A percentile compares a stretch with the other conserved stretches of the same genome.
Evolutionary conservation across 2,113 vertebrate genomes (phyloP).

Genomic region (Thinocorus orbignyianus): DNA sequence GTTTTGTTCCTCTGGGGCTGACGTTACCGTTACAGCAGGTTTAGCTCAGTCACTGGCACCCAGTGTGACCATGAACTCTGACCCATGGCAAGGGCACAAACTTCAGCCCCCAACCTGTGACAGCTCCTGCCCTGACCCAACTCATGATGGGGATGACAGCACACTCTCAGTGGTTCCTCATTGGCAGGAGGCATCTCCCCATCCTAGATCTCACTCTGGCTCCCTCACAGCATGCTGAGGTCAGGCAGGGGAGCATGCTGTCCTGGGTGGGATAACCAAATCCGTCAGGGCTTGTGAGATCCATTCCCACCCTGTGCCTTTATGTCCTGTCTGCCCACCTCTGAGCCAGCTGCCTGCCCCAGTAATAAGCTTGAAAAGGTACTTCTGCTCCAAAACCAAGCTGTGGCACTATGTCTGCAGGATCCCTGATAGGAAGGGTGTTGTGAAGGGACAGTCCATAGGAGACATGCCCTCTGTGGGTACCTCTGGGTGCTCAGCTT

Average conservation of each 20-base stretch:
- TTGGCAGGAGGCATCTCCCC: neutral
- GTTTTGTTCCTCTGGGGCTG: rapidly evolving
- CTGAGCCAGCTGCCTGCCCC: neutral
- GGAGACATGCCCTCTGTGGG: too few relatives aligned
- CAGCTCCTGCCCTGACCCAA: neutral
- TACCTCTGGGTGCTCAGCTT: neutral
- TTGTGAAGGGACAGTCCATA: rapidly evolving
- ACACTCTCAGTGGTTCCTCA: rapidly evolving
- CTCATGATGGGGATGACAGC: rapidly evolving
- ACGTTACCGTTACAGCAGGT: neutral
- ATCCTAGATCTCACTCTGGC: rapidly evolving
- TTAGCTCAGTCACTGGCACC: neutral
- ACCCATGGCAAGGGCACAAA: rapidly evolving
- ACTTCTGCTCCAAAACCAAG: rapidly evolving
- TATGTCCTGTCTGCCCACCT: neutral
- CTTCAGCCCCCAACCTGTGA: rapidly evolving
- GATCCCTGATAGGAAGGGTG: neutral
- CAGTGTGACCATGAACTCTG: rapidly evolving
- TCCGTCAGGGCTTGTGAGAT: rapidly evolving
- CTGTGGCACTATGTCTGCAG: neutral
- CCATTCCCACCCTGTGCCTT: neutral
- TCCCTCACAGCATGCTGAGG: rapidly evolving
- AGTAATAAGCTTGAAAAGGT: neutral
- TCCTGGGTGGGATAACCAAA: neutral
- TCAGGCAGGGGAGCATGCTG: rapidly evolving